Conservation (phyloP, 64 coral and sea anemone genomes). For the Hydrozoanthus tunicans region DNA sequence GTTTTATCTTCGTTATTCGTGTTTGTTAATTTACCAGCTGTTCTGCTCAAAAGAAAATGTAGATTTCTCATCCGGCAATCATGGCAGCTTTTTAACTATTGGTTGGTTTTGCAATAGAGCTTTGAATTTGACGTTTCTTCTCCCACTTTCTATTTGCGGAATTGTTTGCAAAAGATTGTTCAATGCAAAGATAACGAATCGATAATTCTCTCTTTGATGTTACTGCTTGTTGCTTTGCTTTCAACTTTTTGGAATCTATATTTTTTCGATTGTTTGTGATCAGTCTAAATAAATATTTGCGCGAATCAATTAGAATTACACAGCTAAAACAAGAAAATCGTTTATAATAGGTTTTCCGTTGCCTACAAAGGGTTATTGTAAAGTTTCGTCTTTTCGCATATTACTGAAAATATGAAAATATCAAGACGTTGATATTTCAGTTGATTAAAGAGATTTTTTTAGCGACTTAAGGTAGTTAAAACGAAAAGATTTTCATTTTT, state of each 20-base stretch:
- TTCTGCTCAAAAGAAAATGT: background rate
- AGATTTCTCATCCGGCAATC: slow-evolving; percentile 4
- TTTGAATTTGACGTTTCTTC: background rate
- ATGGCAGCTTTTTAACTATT: background rate
- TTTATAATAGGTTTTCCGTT: no score
- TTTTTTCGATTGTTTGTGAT: background rate
- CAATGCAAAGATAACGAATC: background rate
- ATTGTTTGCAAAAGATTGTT: background rate
- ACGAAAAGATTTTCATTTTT: background rate
- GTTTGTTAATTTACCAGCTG: slow-evolving; percentile 1
- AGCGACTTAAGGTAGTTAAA: background rate
- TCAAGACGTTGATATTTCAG: no score
- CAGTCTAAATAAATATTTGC: slow-evolving; percentile 29
- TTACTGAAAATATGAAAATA: no score
- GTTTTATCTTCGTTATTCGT: background rate
- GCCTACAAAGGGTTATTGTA: no score
- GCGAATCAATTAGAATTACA: background rate
- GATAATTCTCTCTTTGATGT: background rate
- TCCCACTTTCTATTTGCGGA: slow-evolving; percentile 4
- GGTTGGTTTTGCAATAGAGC: slow-evolving; percentile 1
- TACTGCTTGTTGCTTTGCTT: background rate
- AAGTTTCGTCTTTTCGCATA: no score
- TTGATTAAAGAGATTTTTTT: no score
- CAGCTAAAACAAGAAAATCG: background rate
- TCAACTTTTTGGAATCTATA: background rate